Evolutionary conservation across 1,140 invertebrate genomes (phyloP).

Genomic region (Lepidotrigona ventralis): DNA sequence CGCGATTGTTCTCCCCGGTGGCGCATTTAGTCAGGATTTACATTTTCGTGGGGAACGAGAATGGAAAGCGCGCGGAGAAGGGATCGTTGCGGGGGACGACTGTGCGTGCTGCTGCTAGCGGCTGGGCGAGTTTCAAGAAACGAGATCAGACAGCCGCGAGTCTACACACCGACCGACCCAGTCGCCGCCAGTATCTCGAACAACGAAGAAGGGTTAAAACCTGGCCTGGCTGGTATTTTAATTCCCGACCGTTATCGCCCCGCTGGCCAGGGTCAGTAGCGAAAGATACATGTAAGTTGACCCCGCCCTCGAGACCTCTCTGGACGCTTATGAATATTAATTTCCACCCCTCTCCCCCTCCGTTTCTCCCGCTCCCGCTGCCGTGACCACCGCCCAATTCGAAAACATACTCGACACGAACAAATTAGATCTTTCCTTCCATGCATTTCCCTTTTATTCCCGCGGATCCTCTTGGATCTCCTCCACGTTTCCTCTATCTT

Average conservation of each 20-base stretch:
- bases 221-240: conserved; percentile 77
- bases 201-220: conserved; percentile 69
- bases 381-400: conserved; percentile 57
- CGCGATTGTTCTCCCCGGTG: conserved; percentile 18
- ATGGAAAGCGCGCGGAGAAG: conserved; percentile 19
- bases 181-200: conserved; percentile 41
- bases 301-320: conserved; percentile 79
- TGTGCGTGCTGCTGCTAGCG: background rate
- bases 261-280: conserved; percentile 77
- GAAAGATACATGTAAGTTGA: conserved; percentile 81
- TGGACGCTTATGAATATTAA: conserved; percentile 81
- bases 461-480: conserved; percentile 50
- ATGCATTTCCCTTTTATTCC: conserved; percentile 80
- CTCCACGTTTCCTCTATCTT: conserved; percentile 15
- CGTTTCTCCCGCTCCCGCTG: background rate
- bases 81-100: background rate
- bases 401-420: conserved; percentile 78
- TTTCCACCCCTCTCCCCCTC: conserved; percentile 65
- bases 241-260: conserved; percentile 78
- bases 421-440: conserved; percentile 81
- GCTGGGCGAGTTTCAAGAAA: conserved; percentile 50
- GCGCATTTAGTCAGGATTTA: conserved; percentile 60
- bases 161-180: no score
- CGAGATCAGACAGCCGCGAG: conserved; percentile 1
- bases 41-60: conserved; percentile 50